These are phyloP conservation scores for Holothuria scabra DNA, from an alignment of 53 echinoderm and acorn worm species.

Conservation along the genomic window DNA sequence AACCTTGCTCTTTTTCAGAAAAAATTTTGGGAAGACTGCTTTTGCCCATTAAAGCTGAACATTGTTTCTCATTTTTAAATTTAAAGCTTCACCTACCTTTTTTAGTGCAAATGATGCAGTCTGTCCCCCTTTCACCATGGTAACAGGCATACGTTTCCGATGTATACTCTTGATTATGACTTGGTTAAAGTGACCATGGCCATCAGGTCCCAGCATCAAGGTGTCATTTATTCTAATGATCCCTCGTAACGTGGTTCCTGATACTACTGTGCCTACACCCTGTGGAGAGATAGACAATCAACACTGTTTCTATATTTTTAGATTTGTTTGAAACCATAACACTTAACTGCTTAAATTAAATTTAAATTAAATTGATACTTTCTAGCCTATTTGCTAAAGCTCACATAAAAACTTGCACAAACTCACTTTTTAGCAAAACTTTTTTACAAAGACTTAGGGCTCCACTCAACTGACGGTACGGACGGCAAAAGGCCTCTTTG, in stretches of 20 bases:
- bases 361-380: neutral
- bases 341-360: neutral
- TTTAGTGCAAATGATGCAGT: slow-evolving; percentile 97
- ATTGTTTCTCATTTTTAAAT: too few species aligned
- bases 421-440: too few species aligned
- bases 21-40: too few species aligned
- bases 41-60: too few species aligned
- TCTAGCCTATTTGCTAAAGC: too few species aligned
- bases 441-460: too few species aligned
- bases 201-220: slow-evolving; percentile 86
- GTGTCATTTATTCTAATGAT: slow-evolving; percentile 86
- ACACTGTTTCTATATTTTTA: neutral
- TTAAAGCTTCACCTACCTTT: slow-evolving; percentile 62
- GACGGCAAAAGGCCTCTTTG: too few species aligned
- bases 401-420: too few species aligned
- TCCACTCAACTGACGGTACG: too few species aligned
- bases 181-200: slow-evolving; percentile 85
- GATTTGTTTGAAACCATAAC: neutral
- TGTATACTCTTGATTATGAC: slow-evolving; percentile 98
- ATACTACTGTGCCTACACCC: slow-evolving; percentile 98
- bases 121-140: slow-evolving; percentile 92
- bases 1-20: too few species aligned
- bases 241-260: slow-evolving; percentile 92
- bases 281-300: slow-evolving; percentile 2
- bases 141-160: slow-evolving; percentile 94